These are phyloP conservation scores for Rhagonycha fulva DNA, from an alignment of 2,888 invertebrate species.

Conservation along the genomic window DNA sequence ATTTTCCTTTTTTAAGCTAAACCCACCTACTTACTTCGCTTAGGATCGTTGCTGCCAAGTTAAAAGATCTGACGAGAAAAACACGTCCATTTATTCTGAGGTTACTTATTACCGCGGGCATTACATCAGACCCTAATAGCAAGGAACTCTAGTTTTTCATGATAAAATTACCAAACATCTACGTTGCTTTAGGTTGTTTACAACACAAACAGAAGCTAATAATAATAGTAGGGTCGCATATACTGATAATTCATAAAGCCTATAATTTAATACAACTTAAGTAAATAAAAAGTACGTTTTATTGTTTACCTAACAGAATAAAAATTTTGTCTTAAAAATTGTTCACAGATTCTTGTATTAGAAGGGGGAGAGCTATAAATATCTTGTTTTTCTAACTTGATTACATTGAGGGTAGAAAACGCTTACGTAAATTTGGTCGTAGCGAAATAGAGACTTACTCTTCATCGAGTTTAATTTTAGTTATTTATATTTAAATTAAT, in stretches of 20 bases:
- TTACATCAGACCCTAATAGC: slow-evolving; percentile 36
- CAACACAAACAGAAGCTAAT: slow-evolving; percentile 6
- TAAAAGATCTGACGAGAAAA: slow-evolving; percentile 34
- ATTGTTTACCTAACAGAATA: background rate
- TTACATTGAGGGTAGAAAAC: background rate
- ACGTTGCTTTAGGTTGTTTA: slow-evolving; percentile 20
- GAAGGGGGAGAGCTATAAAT: background rate
- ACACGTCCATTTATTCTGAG: slow-evolving; percentile 38
- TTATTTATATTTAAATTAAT: no score
- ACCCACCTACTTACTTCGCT: slow-evolving; percentile 21
- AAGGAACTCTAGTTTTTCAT: slow-evolving; percentile 35
- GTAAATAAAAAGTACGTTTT: background rate
- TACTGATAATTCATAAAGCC: background rate
- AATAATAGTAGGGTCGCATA: background rate
- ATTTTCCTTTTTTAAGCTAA: slow-evolving; percentile 22
- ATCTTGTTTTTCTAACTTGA: background rate
- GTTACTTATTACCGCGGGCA: slow-evolving; percentile 37
- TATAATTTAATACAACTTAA: background rate
- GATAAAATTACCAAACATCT: slow-evolving; percentile 34
- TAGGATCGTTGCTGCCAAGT: slow-evolving; percentile 26
- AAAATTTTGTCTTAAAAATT: background rate
- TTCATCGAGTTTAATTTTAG: no score
- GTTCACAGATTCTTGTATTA: background rate
- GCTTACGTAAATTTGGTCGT: no score
- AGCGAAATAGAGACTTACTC: no score